These are phyloP conservation scores for Mus minutoides DNA, from an alignment of 2,797 vertebrate species.

Conservation along the genomic window DNA sequence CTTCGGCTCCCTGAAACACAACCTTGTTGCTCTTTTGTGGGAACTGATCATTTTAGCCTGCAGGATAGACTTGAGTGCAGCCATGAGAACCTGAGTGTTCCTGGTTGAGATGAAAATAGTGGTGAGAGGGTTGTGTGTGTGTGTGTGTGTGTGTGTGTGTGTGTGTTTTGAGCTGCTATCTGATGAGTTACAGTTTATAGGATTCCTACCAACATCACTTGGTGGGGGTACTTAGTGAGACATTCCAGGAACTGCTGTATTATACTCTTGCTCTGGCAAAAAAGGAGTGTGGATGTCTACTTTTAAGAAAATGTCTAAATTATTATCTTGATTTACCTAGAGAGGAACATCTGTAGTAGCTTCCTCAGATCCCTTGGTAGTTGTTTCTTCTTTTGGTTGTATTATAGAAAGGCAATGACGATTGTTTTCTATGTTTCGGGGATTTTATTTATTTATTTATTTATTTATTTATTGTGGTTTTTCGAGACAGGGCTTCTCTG, in stretches of 20 bases:
- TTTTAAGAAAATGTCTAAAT: constrained; percentile 21
- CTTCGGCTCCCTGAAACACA: background rate
- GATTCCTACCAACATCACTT: no score
- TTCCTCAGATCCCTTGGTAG: background rate
- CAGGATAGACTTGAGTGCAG: background rate
- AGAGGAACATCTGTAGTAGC: background rate
- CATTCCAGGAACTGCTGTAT: background rate
- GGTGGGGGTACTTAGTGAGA: background rate
- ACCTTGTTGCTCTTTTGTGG: background rate
- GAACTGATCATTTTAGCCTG: background rate
- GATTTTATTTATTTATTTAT: background rate
- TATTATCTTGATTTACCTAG: background rate
- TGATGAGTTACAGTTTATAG: background rate
- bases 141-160: background rate
- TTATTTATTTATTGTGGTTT: no score
- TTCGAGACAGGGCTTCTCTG: no score
- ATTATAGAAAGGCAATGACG: background rate
- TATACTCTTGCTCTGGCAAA: background rate
- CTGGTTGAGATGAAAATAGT: background rate
- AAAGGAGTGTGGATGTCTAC: background rate
- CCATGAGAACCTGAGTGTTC: background rate
- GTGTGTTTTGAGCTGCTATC: background rate
- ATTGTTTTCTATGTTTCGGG: background rate
- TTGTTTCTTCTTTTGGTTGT: background rate
- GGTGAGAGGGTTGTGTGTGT: background rate